Evolutionary conservation across 1,140 invertebrate species (phyloP).

Genomic region (Diuraphis noxia): DNA sequence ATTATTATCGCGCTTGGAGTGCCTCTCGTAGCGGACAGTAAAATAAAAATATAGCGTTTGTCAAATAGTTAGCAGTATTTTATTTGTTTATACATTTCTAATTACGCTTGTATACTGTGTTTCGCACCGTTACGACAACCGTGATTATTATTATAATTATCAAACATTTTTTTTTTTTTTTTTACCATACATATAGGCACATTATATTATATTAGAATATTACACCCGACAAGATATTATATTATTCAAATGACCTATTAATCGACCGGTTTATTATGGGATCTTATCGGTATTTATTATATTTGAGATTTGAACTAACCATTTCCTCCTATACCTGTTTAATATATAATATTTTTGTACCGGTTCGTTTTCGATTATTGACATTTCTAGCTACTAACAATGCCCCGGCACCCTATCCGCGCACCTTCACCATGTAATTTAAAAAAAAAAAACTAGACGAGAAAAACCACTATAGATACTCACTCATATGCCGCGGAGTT

Average conservation of each 20-base stretch:
- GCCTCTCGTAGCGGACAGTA: neutral
- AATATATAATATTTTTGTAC: neutral
- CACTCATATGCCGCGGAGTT: neutral
- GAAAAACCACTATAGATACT: neutral
- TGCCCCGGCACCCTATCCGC: neutral
- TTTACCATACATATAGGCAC: neutral
- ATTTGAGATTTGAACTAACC: constrained; percentile 1
- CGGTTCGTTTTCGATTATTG: constrained; percentile 14
- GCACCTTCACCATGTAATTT: neutral
- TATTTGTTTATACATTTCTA: constrained; percentile 8
- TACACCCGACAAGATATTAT: neutral
- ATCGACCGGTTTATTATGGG: neutral
- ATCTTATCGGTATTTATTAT: neutral
- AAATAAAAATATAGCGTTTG: neutral
- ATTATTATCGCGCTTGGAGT: neutral
- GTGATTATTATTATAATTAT: constrained; percentile 3
- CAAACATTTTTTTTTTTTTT: neutral
- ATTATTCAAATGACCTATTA: neutral
- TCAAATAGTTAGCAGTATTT: neutral
- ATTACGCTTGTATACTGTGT: neutral
- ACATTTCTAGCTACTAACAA: constrained; percentile 2
- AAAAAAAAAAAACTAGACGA: neutral
- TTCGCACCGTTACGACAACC: neutral
- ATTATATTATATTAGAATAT: neutral
- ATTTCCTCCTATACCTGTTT: neutral